Evolutionary conservation across 2,797 vertebrate genomes (phyloP), one percentile per base, ranked within the genome.

Genomic region (Micropoecilia bifurca): DNA sequence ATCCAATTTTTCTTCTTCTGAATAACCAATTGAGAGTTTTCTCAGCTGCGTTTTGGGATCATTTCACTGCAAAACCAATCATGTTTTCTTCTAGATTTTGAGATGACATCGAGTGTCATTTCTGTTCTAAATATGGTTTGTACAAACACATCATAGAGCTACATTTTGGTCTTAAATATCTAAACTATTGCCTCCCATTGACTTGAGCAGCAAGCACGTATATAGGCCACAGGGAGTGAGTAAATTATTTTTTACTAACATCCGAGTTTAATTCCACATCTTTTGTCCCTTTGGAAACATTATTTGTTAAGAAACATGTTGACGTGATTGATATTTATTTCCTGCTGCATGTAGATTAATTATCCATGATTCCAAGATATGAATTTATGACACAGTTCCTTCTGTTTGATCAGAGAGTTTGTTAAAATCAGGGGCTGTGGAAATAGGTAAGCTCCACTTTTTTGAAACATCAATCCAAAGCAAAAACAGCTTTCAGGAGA

Each of bases 391-490:
- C 53, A 82, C 73, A 75, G 82, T 87, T 86, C 66, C 81, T 73
- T 77, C 73, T 47, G 77, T 77, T 69, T 85, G 77, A 89, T 90
- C 72, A 83, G 28, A 80, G 73, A 74, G 71, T 82, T 85, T 36
- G 50, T 71, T 74, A 78, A 77, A 74, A 69, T 74, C 68, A 25
- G 57, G 63, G 14, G 74, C 82, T 84, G 39, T 80, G 81, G 39
- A 90, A 88, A 89, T 57, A 87, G 78, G 79, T 45, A 76, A 76
- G 30, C 39, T 74, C 76, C 75, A 86, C 57, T 82, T 83, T 83
- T 93, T 90, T 91, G 73, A 88, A 87, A 90, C 85, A 92, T 83
- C 73, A 89, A 90, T 85, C 81, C 74, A 88, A 80, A 87, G 87
- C 83, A 90, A 83, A 82, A 77, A 79, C 90, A 81, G 45, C 76